Base-by-base conservation (phyloP, 2,888 invertebrate species). In the Drosophila leonis region DNA sequence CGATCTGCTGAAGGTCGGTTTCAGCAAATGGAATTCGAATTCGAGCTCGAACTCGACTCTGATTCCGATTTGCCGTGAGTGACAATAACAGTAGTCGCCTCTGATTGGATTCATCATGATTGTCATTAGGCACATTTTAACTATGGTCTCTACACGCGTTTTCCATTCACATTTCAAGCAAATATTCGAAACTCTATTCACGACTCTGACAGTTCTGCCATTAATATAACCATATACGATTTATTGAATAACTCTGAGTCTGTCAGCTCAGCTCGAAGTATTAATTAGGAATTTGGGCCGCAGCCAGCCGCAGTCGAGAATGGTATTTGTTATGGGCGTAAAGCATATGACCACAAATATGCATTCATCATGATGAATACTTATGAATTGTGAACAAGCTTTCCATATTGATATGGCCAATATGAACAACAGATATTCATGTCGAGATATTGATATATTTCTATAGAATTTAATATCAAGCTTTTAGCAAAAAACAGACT, bases 1-100 rank as follows among this genome's bases (percentile, higher is more conserved):
- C 24, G 46, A 48, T 27, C 29, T 10, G 52, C 39, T 52, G 74
- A 69, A 77, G 77, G 61, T 77, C 78, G 77, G 24, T 6, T 9
- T 52, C 35, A 52, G 37, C 10, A 60, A 52, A 44, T 31, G 13
- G 44, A 55, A 62, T 56, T 24, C 24, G 20, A 37, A 33, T 4
- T 49, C 48, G 48, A 48, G 0, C 2, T 27, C 18, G 27, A 51
- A 8, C 51, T 20, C 51, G 51, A n/a, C 33, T 33, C 51, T 9
- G 42, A 41, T 42, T 57, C 33, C 12, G 64, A 41, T 31, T 24
- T 12, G 18, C 24, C 33, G 39, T 52, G 37, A 33, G 24, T 41
- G 59, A 59, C 49, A 66, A 49, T 60, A 37, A 56, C 20, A 65
- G 66, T 27, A 55, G 60, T 55, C 41, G 41, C 8, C 44, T 51